Percentiles rank a stretch among this genome's conserved stretches.
phyloP scores from a whole-genome alignment of 30 jellyfish, hydroid and myxozoan genomes.

The Cassiopea andromeda region DNA sequence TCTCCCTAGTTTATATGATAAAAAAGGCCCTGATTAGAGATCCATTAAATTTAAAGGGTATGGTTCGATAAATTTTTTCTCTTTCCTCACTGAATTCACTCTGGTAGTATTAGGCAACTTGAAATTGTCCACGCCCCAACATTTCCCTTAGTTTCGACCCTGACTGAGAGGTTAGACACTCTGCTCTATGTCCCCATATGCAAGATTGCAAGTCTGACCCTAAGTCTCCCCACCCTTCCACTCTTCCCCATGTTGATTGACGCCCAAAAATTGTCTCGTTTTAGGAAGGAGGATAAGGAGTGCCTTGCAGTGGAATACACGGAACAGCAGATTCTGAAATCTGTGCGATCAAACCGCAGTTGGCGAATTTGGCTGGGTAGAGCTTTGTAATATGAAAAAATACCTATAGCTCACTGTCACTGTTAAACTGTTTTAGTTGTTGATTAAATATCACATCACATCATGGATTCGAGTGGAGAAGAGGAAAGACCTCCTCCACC shows the following conservation, averaged over 20 bases:
- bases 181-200: too few relatives aligned
- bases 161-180: too few relatives aligned
- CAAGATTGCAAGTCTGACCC: too few relatives aligned
- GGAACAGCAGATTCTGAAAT: conserved; percentile 48
- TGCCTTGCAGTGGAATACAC: conserved; percentile 40
- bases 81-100: too few relatives aligned
- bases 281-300: conserved; percentile 40
- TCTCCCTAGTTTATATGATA: too few relatives aligned
- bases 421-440: not conserved
- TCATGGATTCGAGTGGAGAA: conserved; percentile 75
- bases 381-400: conserved; percentile 19
- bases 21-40: too few relatives aligned
- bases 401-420: not conserved
- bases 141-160: too few relatives aligned
- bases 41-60: too few relatives aligned
- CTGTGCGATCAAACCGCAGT: conserved; percentile 64
- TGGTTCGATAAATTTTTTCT: too few relatives aligned
- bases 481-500: conserved; percentile 99
- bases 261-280: conserved; percentile 30
- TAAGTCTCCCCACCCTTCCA: not conserved
- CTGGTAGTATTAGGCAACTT: too few relatives aligned
- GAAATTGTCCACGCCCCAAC: too few relatives aligned
- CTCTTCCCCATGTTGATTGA: not conserved
- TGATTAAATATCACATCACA: not conserved
- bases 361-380: conserved; percentile 13